phyloP scores from a whole-genome alignment of 2,888 invertebrate species.

The Dyspetes luteomarginatus region DNA sequence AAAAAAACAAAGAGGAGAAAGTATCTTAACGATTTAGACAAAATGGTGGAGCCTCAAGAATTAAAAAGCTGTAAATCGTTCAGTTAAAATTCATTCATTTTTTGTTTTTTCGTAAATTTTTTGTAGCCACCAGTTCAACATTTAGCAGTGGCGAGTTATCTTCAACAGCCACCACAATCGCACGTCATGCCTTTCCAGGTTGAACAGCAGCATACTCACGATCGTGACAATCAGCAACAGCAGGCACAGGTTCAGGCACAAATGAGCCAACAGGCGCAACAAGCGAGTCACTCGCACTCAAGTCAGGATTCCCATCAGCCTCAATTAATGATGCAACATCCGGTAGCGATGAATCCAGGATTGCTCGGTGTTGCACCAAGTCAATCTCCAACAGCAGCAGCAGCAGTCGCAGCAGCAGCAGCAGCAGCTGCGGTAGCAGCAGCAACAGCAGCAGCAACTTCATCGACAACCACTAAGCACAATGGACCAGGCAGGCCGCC shows the following conservation, averaged over 20 bases:
- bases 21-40: too few relatives aligned
- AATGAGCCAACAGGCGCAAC: conserved; percentile 49
- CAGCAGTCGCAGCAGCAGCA: conserved; percentile 15
- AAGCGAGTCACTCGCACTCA: conserved; percentile 44
- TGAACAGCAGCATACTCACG: conserved; percentile 54
- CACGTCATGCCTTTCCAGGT: conserved; percentile 62
- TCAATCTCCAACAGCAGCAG: too few relatives aligned
- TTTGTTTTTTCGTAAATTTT: conserved; percentile 40
- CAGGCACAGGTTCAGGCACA: conserved; percentile 49
- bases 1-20: too few relatives aligned
- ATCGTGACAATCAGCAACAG: conserved; percentile 66
- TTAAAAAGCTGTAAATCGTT: too few relatives aligned
- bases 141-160: conserved; percentile 71
- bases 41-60: too few relatives aligned
- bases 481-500: conserved; percentile 78
- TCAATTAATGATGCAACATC: conserved; percentile 59
- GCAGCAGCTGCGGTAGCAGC: neutral
- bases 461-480: conserved; percentile 70
- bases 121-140: conserved; percentile 72
- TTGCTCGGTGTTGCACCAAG: conserved; percentile 24
- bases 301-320: conserved; percentile 54
- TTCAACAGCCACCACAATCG: conserved; percentile 61
- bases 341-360: conserved; percentile 68
- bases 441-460: conserved; percentile 17
- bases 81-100: too few relatives aligned